These are phyloP conservation scores for Prionailurus viverrinus DNA, from an alignment of 2,113 vertebrate species.

Conservation along the genomic window DNA sequence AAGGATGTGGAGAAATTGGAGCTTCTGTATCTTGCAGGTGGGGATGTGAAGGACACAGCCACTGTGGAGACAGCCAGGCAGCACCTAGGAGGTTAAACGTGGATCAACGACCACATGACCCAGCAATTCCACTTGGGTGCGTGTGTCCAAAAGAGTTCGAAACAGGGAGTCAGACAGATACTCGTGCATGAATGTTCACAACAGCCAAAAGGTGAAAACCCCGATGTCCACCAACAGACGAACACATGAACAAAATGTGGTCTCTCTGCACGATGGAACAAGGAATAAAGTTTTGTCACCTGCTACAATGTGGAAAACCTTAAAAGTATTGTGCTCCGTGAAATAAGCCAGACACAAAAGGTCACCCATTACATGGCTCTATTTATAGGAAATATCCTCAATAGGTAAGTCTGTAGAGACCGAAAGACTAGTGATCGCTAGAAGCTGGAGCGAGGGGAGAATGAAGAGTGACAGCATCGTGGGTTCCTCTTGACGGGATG, in stretches of 20 bases:
- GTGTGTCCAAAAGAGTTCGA: fast-evolving
- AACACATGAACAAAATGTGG: neutral
- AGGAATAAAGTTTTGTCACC: neutral
- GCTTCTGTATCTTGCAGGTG: too few relatives aligned
- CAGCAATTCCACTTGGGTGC: too few relatives aligned
- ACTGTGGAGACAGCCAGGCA: too few relatives aligned
- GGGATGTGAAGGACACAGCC: neutral
- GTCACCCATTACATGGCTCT: too few relatives aligned
- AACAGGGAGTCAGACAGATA: neutral
- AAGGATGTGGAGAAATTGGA: neutral
- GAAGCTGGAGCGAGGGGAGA: neutral
- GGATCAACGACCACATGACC: neutral
- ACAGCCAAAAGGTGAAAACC: neutral
- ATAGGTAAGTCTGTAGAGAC: neutral
- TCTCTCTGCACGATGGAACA: neutral
- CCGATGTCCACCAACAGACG: neutral
- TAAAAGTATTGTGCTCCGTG: neutral
- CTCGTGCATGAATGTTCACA: neutral
- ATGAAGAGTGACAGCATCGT: neutral
- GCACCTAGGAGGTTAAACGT: neutral
- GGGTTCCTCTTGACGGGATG: neutral
- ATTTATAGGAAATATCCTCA: neutral
- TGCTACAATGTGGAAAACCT: too few relatives aligned
- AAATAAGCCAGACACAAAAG: neutral
- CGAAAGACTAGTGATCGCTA: neutral